phyloP scores from a whole-genome alignment of 2,113 vertebrate genomes.

The Emydura subglobosa region DNA sequence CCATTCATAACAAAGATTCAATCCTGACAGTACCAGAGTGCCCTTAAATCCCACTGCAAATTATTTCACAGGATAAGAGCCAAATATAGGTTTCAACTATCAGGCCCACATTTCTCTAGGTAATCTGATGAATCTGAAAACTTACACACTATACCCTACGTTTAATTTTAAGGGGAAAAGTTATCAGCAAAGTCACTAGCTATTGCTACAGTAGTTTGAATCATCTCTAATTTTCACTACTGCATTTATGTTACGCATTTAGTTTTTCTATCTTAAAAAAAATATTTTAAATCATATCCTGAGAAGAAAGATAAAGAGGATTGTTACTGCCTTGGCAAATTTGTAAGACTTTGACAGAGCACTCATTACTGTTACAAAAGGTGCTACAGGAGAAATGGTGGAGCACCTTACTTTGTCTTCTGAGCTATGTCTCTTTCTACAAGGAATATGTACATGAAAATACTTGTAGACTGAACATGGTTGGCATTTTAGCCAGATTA shows the following conservation, averaged over 20 bases:
- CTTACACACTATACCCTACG: background rate
- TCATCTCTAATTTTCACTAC: accelerated
- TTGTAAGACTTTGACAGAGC: background rate
- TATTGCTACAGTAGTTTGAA: background rate
- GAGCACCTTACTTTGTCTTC: background rate
- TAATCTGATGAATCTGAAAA: background rate
- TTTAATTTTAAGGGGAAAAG: background rate
- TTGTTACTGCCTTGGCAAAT: background rate
- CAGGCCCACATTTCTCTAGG: constrained; percentile 1
- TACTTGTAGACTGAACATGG: too few species aligned
- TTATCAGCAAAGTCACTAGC: background rate
- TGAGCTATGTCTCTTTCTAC: too few species aligned
- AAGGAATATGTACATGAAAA: too few species aligned
- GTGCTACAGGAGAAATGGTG: background rate
- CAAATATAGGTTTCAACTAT: constrained; percentile 12
- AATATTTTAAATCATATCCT: background rate
- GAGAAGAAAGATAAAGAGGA: background rate
- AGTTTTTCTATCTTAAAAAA: background rate
- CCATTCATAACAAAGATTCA: background rate
- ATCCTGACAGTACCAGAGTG: background rate
- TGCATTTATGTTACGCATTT: background rate
- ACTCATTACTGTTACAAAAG: background rate
- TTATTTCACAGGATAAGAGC: constrained; percentile 16
- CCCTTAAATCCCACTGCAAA: constrained; percentile 66
- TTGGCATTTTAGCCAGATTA: too few species aligned